Conservation (phyloP, 2,113 vertebrate species). For the Pollachius pollachius region DNA sequence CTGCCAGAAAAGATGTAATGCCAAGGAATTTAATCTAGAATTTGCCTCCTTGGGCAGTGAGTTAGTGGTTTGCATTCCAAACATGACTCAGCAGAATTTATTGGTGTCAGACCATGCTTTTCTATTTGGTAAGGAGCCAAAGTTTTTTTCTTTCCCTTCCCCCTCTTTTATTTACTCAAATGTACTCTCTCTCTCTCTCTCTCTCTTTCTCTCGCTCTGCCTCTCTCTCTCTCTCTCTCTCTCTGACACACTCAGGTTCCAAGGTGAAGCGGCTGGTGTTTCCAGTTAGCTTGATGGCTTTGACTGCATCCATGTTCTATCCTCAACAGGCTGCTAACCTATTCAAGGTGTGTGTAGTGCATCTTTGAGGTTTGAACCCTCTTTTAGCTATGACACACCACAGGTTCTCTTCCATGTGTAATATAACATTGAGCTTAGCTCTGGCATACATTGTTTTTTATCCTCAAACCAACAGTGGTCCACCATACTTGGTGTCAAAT, state of each 20-base stretch:
- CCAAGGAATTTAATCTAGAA: no score
- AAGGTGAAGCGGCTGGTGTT: constrained; percentile 85
- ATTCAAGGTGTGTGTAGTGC: constrained; percentile 73
- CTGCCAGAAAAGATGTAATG: no score
- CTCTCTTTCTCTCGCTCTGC: neutral
- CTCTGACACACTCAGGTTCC: constrained; percentile 74
- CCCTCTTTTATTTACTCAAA: neutral
- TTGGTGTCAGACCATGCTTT: neutral
- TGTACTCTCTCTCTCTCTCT: neutral
- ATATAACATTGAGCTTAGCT: no score
- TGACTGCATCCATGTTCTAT: constrained; percentile 89
- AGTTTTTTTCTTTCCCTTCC: neutral
- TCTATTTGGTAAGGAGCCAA: neutral
- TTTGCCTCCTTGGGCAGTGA: no score
- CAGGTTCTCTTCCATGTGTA: no score
- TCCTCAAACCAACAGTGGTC: no score
- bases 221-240: neutral
- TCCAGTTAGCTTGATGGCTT: constrained; percentile 80
- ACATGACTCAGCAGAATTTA: neutral
- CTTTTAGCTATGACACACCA: neutral
- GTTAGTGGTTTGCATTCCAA: no score
- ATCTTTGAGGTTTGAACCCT: neutral
- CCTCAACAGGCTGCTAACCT: constrained; percentile 83
- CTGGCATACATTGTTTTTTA: no score
- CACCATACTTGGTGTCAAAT: no score